Evolutionary conservation across 2,888 invertebrate species (phyloP).

Genomic region (Papilio gigon): DNA sequence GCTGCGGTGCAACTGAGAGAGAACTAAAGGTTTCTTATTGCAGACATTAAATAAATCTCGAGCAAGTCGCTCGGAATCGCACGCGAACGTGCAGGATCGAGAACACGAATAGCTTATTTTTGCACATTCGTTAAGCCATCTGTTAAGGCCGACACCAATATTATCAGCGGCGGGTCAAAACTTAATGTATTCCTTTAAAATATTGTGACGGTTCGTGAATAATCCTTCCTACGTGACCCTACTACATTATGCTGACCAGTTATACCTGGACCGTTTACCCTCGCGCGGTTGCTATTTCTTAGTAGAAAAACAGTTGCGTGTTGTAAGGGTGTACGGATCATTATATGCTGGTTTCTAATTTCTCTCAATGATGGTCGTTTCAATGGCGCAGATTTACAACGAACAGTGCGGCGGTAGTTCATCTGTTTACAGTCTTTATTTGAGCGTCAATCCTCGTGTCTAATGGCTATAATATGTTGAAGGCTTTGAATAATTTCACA

Average conservation of each 20-base stretch:
- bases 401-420: constrained; percentile 59
- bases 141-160: constrained; percentile 70
- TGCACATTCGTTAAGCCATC: constrained; percentile 66
- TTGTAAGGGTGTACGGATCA: constrained; percentile 50
- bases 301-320: constrained; percentile 14
- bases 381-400: constrained; percentile 72
- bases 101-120: constrained; percentile 53
- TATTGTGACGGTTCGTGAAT: constrained; percentile 75
- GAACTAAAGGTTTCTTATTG: constrained; percentile 10
- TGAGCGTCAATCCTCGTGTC: constrained; percentile 62
- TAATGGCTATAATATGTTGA: constrained; percentile 61
- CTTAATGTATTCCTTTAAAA: constrained; percentile 74
- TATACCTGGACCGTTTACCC: constrained; percentile 16
- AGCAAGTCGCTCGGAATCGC: constrained; percentile 36
- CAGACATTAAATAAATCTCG: constrained; percentile 35
- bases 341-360: constrained; percentile 62
- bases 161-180: constrained; percentile 66
- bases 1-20: neutral
- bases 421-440: constrained; percentile 66
- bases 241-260: constrained; percentile 51
- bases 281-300: neutral
- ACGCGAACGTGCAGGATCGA: constrained; percentile 44
- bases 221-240: constrained; percentile 66
- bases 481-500: constrained; percentile 56
- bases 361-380: constrained; percentile 73